Evolutionary conservation across 37 sponge, comb jelly and placozoan genomes (phyloP), one percentile per base, ranked within the genome.

Genomic region (Crambe crambe): DNA sequence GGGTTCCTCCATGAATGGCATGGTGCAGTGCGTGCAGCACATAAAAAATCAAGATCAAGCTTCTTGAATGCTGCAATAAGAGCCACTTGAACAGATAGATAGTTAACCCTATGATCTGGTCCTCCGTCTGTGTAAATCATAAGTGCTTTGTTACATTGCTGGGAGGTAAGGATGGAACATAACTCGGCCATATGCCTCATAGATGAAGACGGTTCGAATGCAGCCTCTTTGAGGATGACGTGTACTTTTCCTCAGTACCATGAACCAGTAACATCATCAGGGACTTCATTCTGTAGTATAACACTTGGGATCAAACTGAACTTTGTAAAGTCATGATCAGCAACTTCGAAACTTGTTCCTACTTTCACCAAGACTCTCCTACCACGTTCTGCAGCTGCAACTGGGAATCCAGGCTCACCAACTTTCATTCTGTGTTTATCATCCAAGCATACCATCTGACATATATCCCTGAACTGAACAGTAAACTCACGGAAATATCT

Each of bases 381-480:
- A 4, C 84, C 84, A 22, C 74, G 35, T 89, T n/a, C 80, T 30
- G 80, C 90, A 23, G 90, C 76, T 20, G 90, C 85, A 8, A 83
- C 75, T 65, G 75, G 74, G 57, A n/a, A n/a, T n/a, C n/a, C n/a
- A n/a, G n/a, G n/a, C n/a, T n/a, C n/a, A n/a, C n/a, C n/a, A n/a
- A n/a, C n/a, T n/a, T n/a, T n/a, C n/a, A n/a, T n/a, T n/a, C n/a
- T n/a, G n/a, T n/a, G n/a, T n/a, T n/a, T n/a, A 36, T 78, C 78
- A 35, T 79, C 83, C 26, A 83, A 10, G 31, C 75, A 83, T 8
- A 83, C 83, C 2, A 74, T 5, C 1, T 66, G n/a, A 31, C 68
- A 63, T 21, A 31, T 34, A 36, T 83, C 75, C 22, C 20, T 62
- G 37, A 74, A 31, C 68, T 51, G 64, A 17, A 83, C 23, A n/a